Evolutionary conservation across 2,888 invertebrate species (phyloP).

Genomic region (Caenorhabditis sp.): DNA sequence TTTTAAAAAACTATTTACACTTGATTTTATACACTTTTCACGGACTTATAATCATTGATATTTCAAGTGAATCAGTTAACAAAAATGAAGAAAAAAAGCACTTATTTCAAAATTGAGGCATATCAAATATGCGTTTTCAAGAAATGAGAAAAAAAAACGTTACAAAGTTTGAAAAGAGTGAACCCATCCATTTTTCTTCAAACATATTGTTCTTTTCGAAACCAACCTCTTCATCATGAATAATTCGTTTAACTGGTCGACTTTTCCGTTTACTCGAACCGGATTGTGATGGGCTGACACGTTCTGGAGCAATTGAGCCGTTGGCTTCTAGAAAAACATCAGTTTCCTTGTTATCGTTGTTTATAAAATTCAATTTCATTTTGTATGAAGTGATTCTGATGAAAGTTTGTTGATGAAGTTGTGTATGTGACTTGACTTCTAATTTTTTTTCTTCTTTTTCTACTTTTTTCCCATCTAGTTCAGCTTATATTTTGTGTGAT

Average conservation of each 20-base stretch:
- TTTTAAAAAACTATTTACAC: too few species aligned
- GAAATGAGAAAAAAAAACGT: too few species aligned
- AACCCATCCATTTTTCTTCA: neutral
- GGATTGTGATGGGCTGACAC: conserved; percentile 31
- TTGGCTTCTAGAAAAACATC: conserved; percentile 23
- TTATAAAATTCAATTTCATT: neutral
- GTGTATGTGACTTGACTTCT: neutral
- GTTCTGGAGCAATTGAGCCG: conserved; percentile 24
- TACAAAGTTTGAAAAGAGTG: too few species aligned
- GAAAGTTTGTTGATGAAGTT: neutral
- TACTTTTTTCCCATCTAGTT: neutral
- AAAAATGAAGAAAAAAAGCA: too few species aligned
- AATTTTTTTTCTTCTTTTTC: neutral
- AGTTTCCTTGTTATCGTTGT: neutral
- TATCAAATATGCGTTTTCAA: too few species aligned
- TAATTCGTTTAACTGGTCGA: conserved; percentile 41
- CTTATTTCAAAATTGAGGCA: too few species aligned
- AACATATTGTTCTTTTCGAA: neutral
- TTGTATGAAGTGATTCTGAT: neutral
- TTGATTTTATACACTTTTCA: too few species aligned
- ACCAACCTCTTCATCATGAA: conserved; percentile 26
- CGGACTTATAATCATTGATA: too few species aligned
- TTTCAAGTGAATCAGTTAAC: too few species aligned
- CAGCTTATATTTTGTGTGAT: neutral
- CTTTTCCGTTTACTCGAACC: conserved; percentile 43